A percentile compares a stretch with the other conserved stretches of the same genome.
phyloP scores from a whole-genome alignment of 2,797 vertebrate genomes.

The Poeciliopsis paucimaculata region DNA sequence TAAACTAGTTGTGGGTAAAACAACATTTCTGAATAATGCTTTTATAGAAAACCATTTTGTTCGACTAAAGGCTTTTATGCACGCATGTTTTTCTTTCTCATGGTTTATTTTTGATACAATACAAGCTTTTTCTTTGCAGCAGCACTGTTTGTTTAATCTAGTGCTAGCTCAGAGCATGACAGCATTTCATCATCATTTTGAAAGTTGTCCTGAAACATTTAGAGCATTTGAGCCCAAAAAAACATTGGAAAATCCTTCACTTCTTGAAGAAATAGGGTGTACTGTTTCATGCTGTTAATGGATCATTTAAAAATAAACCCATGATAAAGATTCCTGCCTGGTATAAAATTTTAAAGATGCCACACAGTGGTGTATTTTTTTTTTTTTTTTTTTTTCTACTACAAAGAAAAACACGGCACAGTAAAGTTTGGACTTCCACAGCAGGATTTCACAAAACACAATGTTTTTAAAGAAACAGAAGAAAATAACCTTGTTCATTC shows the following conservation, averaged over 20 bases:
- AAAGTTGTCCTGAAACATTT: conserved; percentile 61
- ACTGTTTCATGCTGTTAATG: conserved; percentile 16
- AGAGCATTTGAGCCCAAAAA: conserved; percentile 38
- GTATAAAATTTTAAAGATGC: neutral
- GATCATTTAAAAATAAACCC: neutral
- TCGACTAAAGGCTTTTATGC: neutral
- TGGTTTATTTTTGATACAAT: neutral
- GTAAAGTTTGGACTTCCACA: neutral
- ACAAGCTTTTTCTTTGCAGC: neutral
- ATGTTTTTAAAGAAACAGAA: neutral
- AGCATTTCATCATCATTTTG: conserved; percentile 12
- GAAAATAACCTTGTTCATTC: neutral
- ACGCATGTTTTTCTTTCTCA: neutral
- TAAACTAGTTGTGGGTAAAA: conserved; percentile 13
- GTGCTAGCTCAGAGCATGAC: conserved; percentile 1
- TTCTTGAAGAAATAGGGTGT: conserved; percentile 11
- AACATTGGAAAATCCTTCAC: conserved; percentile 34
- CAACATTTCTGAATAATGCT: conserved; percentile 8
- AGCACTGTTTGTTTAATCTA: conserved; percentile 23
- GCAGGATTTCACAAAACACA: too few species aligned
- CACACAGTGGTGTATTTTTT: neutral
- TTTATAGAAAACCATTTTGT: conserved; percentile 14
- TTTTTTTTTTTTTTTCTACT: neutral
- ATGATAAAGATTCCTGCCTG: neutral
- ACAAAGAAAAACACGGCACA: neutral